Conservation (phyloP, 30 jellyfish, hydroid and myxozoan genomes). For the Hydractinia echinata region DNA sequence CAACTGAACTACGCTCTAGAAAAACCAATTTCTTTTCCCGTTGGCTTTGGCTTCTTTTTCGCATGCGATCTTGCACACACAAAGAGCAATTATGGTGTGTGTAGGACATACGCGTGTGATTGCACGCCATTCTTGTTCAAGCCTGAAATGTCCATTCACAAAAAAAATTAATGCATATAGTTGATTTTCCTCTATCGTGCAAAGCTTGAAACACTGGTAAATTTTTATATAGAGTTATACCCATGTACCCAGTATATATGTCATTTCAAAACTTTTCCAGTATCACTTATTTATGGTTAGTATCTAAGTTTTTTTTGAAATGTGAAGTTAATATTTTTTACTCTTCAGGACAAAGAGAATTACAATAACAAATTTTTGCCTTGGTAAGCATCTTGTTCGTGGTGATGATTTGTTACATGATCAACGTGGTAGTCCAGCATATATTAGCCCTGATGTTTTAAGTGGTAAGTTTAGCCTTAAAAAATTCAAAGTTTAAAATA, state of each 20-base stretch:
- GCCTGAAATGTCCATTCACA: too few species aligned
- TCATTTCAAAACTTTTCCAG: neutral
- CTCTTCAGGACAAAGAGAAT: conserved; percentile 66
- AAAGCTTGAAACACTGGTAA: too few species aligned
- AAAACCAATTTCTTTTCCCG: too few species aligned
- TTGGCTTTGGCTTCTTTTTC: too few species aligned
- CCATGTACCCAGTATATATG: neutral
- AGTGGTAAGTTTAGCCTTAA: conserved; percentile 49
- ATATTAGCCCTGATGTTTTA: conserved; percentile 91
- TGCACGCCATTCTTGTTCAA: too few species aligned
- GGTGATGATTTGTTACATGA: conserved; percentile 78
- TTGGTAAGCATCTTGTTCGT: conserved; percentile 78
- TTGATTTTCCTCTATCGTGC: too few species aligned
- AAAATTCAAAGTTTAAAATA: neutral
- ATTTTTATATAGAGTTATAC: neutral
- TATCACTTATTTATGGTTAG: neutral
- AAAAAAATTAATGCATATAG: too few species aligned
- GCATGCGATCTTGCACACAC: too few species aligned
- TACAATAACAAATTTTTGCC: conserved; percentile 89
- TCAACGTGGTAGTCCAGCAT: conserved; percentile 98
- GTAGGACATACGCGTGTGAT: too few species aligned
- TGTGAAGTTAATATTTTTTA: neutral
- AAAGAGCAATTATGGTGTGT: too few species aligned
- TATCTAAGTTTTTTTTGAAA: neutral
- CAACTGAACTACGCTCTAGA: too few species aligned